phyloP scores from a whole-genome alignment of 2,113 vertebrate species.

The Cyphomyrus plagiostoma region DNA sequence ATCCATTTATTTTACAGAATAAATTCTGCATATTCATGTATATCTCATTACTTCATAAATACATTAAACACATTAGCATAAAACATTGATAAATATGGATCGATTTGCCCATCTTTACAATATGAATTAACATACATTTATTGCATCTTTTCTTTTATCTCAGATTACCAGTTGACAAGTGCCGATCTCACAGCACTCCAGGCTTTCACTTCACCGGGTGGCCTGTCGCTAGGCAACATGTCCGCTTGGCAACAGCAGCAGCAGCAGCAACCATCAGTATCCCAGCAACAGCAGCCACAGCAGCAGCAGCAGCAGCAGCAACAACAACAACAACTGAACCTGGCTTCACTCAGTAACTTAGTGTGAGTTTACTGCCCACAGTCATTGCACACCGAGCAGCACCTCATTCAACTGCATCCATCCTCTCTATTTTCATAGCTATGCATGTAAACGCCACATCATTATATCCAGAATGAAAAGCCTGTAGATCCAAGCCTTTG shows the following conservation, averaged over 20 bases:
- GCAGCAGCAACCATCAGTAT: slow-evolving; percentile 48
- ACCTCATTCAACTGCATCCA: neutral
- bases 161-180: slow-evolving; percentile 92
- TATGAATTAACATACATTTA: slow-evolving; percentile 20
- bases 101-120: slow-evolving; percentile 5
- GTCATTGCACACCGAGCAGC: neutral
- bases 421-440: neutral
- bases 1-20: slow-evolving; percentile 6
- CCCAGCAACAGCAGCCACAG: slow-evolving; percentile 63
- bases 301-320: slow-evolving; percentile 58
- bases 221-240: slow-evolving; percentile 82
- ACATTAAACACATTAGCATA: slow-evolving; percentile 7
- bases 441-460: neutral
- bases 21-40: slow-evolving; percentile 51
- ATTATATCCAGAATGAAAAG: neutral
- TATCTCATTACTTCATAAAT: slow-evolving; percentile 44
- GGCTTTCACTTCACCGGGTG: slow-evolving; percentile 79
- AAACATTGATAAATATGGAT: slow-evolving; percentile 11
- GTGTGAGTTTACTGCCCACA: slow-evolving; percentile 65
- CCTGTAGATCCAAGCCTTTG: neutral
- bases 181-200: slow-evolving; percentile 86
- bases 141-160: slow-evolving; percentile 29
- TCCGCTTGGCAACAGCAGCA: slow-evolving; percentile 83
- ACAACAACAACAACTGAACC: slow-evolving; percentile 69
- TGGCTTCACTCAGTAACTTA: slow-evolving; percentile 83